phyloP scores from a whole-genome alignment of 2,113 vertebrate genomes.

The Orycteropus afer region DNA sequence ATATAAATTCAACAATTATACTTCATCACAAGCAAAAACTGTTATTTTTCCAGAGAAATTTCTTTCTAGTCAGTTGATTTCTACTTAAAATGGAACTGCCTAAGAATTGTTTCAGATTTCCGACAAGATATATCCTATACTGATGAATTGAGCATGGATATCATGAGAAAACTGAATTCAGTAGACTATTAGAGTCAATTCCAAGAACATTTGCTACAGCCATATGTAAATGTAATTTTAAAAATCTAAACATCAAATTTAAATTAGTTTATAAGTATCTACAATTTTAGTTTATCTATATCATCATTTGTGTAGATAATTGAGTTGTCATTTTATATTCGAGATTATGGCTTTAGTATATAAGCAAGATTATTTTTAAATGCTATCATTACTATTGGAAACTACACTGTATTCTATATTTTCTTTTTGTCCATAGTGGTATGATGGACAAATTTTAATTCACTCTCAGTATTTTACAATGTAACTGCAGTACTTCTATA shows the following conservation, averaged over 20 bases:
- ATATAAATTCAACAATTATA: not conserved
- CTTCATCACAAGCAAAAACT: not conserved
- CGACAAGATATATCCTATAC: not conserved
- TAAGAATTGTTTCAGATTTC: not conserved
- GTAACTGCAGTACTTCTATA: not conserved
- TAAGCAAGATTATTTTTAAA: constrained; percentile 57
- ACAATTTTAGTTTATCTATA: constrained; percentile 26
- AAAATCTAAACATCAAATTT: constrained; percentile 36
- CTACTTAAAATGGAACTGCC: not conserved
- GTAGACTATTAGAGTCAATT: constrained; percentile 9
- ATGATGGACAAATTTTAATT: constrained; percentile 35
- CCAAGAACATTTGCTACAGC: constrained; percentile 19
- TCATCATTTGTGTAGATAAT: constrained; percentile 35
- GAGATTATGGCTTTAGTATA: constrained; percentile 5
- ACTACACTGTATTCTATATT: not conserved
- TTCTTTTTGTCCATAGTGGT: not conserved
- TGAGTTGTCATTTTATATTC: constrained; percentile 47
- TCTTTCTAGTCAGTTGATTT: not conserved
- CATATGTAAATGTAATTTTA: constrained; percentile 13
- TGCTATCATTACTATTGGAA: constrained; percentile 41
- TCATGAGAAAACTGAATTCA: not conserved
- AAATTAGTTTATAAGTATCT: constrained; percentile 63
- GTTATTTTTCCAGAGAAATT: not conserved
- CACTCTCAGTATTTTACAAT: constrained; percentile 1
- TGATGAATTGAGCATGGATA: not conserved